phyloP scores from a whole-genome alignment of 2,113 vertebrate species.

The Chlamydotis undulata region DNA sequence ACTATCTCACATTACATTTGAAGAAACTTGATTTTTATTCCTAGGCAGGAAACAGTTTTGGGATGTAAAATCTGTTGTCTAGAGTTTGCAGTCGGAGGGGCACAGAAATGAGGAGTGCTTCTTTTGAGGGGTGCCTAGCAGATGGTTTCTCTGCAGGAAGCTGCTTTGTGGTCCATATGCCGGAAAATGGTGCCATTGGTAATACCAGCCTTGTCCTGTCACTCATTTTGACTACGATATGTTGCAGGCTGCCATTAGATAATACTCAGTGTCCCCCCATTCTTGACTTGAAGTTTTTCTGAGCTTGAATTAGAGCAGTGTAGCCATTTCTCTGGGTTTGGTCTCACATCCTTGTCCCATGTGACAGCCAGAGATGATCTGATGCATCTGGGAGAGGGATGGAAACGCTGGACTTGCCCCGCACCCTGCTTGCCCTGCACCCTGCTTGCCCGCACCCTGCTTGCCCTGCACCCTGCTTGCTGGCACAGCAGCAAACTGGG shows the following conservation, averaged over 20 bases:
- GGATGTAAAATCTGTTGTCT: not conserved
- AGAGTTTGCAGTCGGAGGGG: not conserved
- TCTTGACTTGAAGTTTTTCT: rapidly evolving
- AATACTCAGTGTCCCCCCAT: rapidly evolving
- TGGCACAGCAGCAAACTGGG: not conserved
- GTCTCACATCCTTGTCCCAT: not conserved
- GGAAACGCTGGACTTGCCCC: rapidly evolving
- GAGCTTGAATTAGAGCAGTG: not conserved
- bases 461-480: not conserved
- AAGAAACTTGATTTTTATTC: not conserved
- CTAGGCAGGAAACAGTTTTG: not conserved
- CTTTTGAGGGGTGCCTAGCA: not conserved
- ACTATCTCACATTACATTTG: not conserved
- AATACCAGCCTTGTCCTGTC: not conserved
- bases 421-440: not conserved
- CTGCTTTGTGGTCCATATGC: not conserved
- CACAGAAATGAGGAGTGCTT: rapidly evolving
- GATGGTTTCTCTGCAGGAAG: not conserved
- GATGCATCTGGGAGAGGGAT: not conserved
- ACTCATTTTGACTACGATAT: rapidly evolving
- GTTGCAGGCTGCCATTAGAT: not conserved
- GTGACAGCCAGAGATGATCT: not conserved
- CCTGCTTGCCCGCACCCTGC: rapidly evolving
- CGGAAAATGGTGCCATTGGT: not conserved
- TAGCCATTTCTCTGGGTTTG: not conserved